Percentiles rank a stretch among this genome's conserved stretches.
phyloP scores from a whole-genome alignment of 2,797 vertebrate species.

The Orientallactaga sibirica region DNA sequence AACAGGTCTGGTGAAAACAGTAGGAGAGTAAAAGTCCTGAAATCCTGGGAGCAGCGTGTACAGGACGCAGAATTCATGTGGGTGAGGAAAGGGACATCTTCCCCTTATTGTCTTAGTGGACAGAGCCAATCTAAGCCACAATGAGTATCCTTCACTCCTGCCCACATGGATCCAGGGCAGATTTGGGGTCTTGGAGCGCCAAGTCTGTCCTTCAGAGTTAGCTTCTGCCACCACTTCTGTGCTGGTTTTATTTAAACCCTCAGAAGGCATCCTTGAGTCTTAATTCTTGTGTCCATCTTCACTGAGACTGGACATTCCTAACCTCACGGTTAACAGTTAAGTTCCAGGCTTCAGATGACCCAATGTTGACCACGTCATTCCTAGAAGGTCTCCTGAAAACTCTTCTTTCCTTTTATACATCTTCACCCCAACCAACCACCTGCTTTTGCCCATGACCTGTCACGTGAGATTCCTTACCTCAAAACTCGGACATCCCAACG shows the following conservation, averaged over 20 bases:
- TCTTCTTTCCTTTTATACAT: neutral
- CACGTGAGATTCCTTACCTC: neutral
- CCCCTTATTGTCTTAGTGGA: neutral
- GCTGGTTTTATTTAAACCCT: neutral
- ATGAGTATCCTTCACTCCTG: neutral
- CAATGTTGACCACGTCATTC: neutral
- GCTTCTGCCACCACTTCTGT: neutral
- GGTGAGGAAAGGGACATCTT: fast-evolving
- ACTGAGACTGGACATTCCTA: neutral
- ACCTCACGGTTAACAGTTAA: neutral
- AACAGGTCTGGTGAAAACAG: neutral
- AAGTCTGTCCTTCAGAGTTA: neutral
- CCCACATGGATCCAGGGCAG: neutral
- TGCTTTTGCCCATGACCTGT: neutral
- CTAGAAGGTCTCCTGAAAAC: fast-evolving
- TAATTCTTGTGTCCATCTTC: neutral
- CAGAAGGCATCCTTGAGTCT: neutral
- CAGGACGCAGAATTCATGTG: fast-evolving
- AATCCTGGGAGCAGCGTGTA: neutral
- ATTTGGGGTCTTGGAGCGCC: neutral
- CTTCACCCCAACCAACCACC: neutral
- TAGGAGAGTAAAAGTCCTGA: neutral
- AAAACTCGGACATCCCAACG: neutral
- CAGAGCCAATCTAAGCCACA: neutral
- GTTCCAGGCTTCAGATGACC: neutral